These are phyloP conservation scores for Coracopsis vasa DNA, from an alignment of 2,113 vertebrate genomes.

Conservation along the genomic window DNA sequence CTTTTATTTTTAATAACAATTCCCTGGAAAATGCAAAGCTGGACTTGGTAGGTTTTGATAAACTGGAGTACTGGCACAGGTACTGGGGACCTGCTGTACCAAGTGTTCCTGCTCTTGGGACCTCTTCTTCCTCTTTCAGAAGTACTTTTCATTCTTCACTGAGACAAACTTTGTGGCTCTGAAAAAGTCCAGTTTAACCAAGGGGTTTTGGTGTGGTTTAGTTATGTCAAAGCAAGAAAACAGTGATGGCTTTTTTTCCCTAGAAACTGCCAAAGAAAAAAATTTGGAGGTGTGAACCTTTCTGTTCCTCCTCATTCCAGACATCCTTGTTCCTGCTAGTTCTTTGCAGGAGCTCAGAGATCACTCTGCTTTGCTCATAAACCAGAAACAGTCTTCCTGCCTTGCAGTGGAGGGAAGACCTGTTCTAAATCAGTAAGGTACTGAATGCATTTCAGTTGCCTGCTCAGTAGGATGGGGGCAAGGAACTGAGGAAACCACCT, in stretches of 20 bases:
- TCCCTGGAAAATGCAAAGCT: not conserved
- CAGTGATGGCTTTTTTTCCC: not conserved
- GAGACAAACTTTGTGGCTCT: not conserved
- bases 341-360: conserved; percentile 16
- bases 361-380: not conserved
- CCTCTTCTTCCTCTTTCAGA: not conserved
- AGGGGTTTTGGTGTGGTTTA: not conserved
- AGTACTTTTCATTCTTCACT: not conserved
- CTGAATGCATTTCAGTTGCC: not conserved
- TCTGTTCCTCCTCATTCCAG: not conserved
- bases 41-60: not conserved
- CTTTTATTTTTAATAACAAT: not conserved
- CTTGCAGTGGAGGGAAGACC: not conserved
- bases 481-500: conserved; percentile 54
- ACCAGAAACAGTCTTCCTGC: not conserved
- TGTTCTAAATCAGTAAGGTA: not conserved
- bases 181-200: not conserved
- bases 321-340: not conserved
- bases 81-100: not conserved
- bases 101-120: not conserved
- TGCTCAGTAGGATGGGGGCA: not conserved
- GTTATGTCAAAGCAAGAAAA: not conserved
- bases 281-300: not conserved
- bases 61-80: not conserved
- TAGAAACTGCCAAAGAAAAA: not conserved